Evolutionary conservation across 2,888 invertebrate species (phyloP), one percentile per base, ranked within the genome.

Genomic region (Galeopsomyia nigrocyanea): DNA sequence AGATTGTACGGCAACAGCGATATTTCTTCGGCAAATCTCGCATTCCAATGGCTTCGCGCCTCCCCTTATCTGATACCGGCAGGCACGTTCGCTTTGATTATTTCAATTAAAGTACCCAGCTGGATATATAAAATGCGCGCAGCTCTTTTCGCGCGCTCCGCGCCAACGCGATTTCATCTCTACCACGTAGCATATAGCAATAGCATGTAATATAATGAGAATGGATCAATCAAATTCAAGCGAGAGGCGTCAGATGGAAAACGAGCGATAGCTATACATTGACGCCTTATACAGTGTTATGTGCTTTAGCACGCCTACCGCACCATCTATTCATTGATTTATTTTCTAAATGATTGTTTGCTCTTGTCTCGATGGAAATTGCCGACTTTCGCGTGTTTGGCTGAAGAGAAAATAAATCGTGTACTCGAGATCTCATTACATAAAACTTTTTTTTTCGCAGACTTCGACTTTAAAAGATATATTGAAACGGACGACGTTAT

Each of bases 1-100:
- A 10, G 1, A 39, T 39, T 13, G 10, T 13, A 10, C 13, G 7
- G 39, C 26, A 3, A 10, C 16, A 66, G 69, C n/a, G n/a, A 17
- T 13, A 58, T 51, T 65, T 13, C 46, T 47, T 47, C 31, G 1
- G 55, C 64, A 21, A 49, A 65, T 58, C 39, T 17, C 16, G 56
- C 50, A 61, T 56, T 46, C 17, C 21, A n/a, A 53, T 31, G 19
- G 31, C 50, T 60, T 55, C 49, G 26, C 63, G 46, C 49, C 50
- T 13, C 21, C 10, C 13, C 49, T 71, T 71, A 70, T 63, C 70
- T 26, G 67, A 70, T 74, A 49, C 3, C 10, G 26, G 39, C 53
- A 10, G 73, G 66, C 70, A 70, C 21, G 39, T 63, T 74, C 68
- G 58, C 67, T 68, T 74, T 71, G 71, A 74, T 74, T 71, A 74